A percentile compares a stretch with the other conserved stretches of the same genome.
Conservation (phyloP, 2,113 vertebrate genomes). For the Gallinago paraguaiae region DNA sequence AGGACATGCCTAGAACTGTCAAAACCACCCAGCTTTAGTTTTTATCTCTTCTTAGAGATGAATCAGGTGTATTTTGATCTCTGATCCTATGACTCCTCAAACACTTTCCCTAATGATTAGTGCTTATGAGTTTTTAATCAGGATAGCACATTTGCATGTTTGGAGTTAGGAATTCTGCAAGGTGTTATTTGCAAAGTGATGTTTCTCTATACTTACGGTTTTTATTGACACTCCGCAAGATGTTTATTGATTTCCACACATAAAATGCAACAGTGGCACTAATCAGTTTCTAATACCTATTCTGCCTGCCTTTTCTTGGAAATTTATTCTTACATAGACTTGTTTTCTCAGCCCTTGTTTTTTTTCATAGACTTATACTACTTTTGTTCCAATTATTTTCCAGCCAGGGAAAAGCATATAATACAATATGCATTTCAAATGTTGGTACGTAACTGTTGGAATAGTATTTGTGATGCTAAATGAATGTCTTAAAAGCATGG, state of each 20-base stretch:
- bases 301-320: background rate
- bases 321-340: background rate
- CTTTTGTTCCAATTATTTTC: background rate
- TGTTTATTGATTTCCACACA: background rate
- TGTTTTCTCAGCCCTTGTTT: background rate
- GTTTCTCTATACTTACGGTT: background rate
- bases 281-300: background rate
- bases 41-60: background rate
- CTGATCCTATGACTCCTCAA: background rate
- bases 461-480: conserved; percentile 12
- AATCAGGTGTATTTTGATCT: background rate
- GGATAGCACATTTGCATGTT: fast-evolving
- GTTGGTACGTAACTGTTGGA: background rate
- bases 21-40: background rate
- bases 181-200: background rate
- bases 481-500: background rate
- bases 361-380: background rate
- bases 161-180: background rate
- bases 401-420: background rate
- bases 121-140: background rate
- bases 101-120: background rate
- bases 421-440: background rate
- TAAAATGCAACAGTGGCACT: background rate
- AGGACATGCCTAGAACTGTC: background rate
- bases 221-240: background rate